Evolutionary conservation across 2,888 invertebrate species (phyloP).

Genomic region (Drosophila fulvimacula): DNA sequence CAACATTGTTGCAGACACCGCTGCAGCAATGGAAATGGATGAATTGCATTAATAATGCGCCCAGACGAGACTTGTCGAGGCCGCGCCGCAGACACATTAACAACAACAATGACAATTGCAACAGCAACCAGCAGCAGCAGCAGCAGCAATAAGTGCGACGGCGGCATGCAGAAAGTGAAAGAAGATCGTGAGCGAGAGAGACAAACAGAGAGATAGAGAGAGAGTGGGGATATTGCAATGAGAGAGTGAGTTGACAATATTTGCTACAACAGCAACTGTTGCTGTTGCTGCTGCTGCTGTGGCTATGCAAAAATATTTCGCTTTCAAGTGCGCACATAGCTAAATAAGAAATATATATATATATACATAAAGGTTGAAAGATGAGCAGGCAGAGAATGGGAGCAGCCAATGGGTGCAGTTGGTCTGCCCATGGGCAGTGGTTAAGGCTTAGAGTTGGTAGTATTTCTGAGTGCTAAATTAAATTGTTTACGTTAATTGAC

Average conservation of each 20-base stretch:
- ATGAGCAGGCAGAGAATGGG: not conserved
- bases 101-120: conserved; percentile 35
- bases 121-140: conserved; percentile 28
- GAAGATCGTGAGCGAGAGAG: conserved; percentile 58
- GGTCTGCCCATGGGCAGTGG: not conserved
- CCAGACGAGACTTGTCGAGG: conserved; percentile 54
- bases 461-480: not conserved
- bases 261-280: conserved; percentile 18
- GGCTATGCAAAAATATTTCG: conserved; percentile 51
- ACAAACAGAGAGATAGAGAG: not conserved
- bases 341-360: conserved; percentile 2
- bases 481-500: too few relatives aligned
- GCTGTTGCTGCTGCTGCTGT: conserved; percentile 13
- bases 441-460: not conserved
- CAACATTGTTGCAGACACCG: conserved; percentile 58
- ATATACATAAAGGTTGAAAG: not conserved
- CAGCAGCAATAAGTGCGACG: conserved; percentile 35
- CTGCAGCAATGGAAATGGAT: conserved; percentile 65
- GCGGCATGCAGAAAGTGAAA: conserved; percentile 72
- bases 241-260: conserved; percentile 64
- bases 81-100: conserved; percentile 44
- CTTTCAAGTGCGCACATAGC: conserved; percentile 50
- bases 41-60: conserved; percentile 67
- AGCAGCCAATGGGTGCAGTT: not conserved
- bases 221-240: conserved; percentile 48